Conservation (phyloP, 2,888 invertebrate species). For the Gibbula magus region DNA sequence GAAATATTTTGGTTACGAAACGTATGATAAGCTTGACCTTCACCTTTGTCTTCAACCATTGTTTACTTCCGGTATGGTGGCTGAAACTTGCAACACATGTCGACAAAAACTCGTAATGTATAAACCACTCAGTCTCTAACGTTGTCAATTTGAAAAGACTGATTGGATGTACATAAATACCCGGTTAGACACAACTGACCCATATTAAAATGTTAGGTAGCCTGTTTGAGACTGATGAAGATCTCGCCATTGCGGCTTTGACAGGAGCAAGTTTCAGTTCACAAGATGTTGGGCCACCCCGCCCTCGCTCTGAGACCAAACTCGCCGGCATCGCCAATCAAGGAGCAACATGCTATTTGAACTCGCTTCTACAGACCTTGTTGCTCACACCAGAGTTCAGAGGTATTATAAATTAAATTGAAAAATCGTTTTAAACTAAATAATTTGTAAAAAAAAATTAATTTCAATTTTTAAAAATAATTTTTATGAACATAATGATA, state of each 20-base stretch:
- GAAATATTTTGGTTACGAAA: no score
- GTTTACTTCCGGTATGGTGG: constrained; percentile 3
- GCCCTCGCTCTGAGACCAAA: constrained; percentile 53
- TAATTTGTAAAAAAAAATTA: neutral
- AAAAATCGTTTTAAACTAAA: neutral
- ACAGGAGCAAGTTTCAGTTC: neutral
- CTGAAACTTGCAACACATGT: constrained; percentile 10
- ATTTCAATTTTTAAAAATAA: no score
- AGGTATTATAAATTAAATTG: constrained; percentile 58
- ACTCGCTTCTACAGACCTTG: constrained; percentile 74
- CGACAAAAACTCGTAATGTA: neutral
- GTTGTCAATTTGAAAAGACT: neutral
- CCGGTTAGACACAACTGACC: neutral
- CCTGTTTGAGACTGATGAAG: constrained; percentile 46
- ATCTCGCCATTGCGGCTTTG: neutral
- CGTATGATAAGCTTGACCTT: neutral
- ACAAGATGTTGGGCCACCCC: constrained; percentile 47
- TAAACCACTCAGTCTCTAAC: neutral
- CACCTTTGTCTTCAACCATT: neutral
- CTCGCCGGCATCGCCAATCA: constrained; percentile 74
- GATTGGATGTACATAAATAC: neutral
- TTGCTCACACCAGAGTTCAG: constrained; percentile 75
- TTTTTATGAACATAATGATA: no score
- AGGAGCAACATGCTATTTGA: constrained; percentile 76
- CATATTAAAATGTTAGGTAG: constrained; percentile 46